Base-by-base conservation (phyloP, 2,797 vertebrate genomes). In the Alosa sapidissima region DNA sequence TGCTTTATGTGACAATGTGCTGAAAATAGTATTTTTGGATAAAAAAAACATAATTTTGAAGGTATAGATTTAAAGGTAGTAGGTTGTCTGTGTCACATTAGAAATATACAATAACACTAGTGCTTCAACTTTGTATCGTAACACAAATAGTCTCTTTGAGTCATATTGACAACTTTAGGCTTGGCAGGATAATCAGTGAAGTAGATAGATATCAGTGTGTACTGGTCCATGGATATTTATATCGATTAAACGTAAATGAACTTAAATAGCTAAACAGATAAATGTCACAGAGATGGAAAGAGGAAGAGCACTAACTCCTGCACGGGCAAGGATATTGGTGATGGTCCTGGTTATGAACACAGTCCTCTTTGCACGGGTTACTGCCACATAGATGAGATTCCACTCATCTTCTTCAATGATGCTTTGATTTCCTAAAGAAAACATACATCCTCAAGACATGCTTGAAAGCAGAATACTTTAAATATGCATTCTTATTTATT, bases 311-410 rank as follows among this genome's bases (percentile, higher is more conserved):
- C 94, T 95, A 83, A 96, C 96, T 91, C 94, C 94, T 84, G 95
- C 95, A 86, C 93, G 36, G 0, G 91, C 82, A 3, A 96, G 41
- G 36, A 96, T 89, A 72, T 94, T 85, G 62, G 93, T 91, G 86
- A 96, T 55, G 1, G 91, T 93, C 82, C 90, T 92, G 48, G 93
- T 95, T 89, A 96, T 91, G 5, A 95, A 86, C 75, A 96, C 90
- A 52, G 58, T 81, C 28, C 87, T 95, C 91, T 91, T 96, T 5
- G 95, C 95, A 0, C 96, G 93, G 0, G 96, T 96, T 45, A 95
- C 94, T 0, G 96, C 95, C 0, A 96, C 94, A 0, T 96, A 96
- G 3, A 96, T 87, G 86, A 96, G 91, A 88, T 96, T 96, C 95
- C 94, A 95, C 45, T 96, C 95, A 0, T 96, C 95, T 47, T 94